Percentiles rank a stretch among this genome's conserved stretches.
Evolutionary conservation across 2,113 vertebrate species (phyloP).

Genomic region (Bostrychus sinensis): DNA sequence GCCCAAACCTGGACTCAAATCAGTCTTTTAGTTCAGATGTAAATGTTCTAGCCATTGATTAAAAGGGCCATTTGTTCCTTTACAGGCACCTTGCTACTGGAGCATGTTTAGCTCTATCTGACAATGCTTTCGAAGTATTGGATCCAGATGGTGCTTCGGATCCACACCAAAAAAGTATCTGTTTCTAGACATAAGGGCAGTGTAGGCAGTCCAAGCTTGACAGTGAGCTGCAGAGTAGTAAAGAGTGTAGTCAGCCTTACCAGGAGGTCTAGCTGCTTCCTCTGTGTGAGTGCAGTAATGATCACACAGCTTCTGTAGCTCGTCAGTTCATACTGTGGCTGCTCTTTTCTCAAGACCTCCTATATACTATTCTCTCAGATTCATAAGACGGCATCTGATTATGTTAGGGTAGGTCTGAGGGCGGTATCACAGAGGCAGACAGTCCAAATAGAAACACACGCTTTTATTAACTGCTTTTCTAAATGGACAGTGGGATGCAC

Average conservation of each 20-base stretch:
- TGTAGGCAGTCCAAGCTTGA: background rate
- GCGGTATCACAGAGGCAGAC: background rate
- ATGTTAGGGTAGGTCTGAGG: constrained; percentile 4
- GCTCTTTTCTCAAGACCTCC: background rate
- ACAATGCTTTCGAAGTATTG: too few species aligned
- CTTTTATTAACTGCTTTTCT: background rate
- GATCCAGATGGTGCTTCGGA: too few species aligned
- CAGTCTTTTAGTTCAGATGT: too few species aligned
- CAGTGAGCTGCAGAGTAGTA: background rate
- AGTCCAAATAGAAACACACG: constrained; percentile 15
- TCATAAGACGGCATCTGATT: constrained; percentile 22
- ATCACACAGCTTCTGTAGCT: constrained; percentile 16
- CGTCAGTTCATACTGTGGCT: background rate
- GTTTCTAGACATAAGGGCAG: background rate
- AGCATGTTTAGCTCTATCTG: too few species aligned
- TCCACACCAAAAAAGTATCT: too few species aligned
- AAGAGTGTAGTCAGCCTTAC: background rate
- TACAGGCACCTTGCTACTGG: too few species aligned
- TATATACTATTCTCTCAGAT: constrained; percentile 6
- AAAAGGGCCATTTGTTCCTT: too few species aligned
- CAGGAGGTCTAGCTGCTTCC: constrained; percentile 30
- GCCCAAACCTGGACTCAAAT: too few species aligned
- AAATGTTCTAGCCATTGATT: too few species aligned
- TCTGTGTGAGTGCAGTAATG: constrained; percentile 12
- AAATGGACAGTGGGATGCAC: constrained; percentile 14